Base-by-base conservation (phyloP, 1,140 invertebrate species). In the Paraescarpia echinospica region DNA sequence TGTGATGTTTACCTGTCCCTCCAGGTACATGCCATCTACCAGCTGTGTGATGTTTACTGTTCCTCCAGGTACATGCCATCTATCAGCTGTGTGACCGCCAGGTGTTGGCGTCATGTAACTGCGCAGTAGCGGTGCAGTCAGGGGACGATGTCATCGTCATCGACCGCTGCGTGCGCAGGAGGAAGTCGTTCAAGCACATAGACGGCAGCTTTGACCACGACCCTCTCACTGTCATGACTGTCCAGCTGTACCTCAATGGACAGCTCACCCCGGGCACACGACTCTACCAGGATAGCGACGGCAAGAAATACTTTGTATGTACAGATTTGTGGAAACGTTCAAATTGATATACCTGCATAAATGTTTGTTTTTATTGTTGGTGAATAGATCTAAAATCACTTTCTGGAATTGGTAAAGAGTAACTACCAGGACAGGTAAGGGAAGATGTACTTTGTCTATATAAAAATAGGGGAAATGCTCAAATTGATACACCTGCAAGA, bases 181-280 rank as follows among this genome's bases (percentile, higher is more conserved):
- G 88, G 33, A 77, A 92, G 92, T 59, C 92, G 33, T 34, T 89
- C 33, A 90, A 9, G 2, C 41, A 48, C 1, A 5, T 88, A 12
- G 88, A 41, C 33, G 92, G 92, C 12, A 89, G 14, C 8, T 34
- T 48, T 6, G 59, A 22, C 59, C 8, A 9, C 5, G 31, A 89
- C 33, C 48, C 34, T 14, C 27, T 91, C 22, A 91, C 34, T 48
- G 14, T 33, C 33, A 92, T 95, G 31, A 93, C 91, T 35, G 93
- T 94, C 9, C 92, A 93, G 34, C 33, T 95, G 31, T 95, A 93
- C 93, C 92, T 94, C 27, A 94, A 93, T 22, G 94, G 93, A 33
- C 92, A 93, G 1, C 77, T 94, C n/a, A 94, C 94, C 48, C 93
- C 93, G 33, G 91, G 89, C 12, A 94, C 94, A 0, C 92, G 92